Evolutionary conservation across 53 echinoderm and acorn worm genomes (phyloP).

Genomic region (Paracentrotus lividus): DNA sequence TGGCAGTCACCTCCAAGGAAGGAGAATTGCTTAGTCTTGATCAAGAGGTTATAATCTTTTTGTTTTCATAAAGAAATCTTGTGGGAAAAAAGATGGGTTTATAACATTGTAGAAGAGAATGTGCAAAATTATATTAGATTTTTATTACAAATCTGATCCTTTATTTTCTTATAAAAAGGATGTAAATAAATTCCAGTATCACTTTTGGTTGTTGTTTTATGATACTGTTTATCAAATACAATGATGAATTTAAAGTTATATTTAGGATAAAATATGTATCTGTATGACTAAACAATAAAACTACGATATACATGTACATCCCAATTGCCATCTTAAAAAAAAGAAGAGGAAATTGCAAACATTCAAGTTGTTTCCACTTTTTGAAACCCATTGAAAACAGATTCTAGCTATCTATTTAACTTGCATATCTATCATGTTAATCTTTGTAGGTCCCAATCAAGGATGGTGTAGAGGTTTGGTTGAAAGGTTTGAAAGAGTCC

Average conservation of each 20-base stretch:
- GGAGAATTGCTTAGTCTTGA: slow-evolving; percentile 87
- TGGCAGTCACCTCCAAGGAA: slow-evolving; percentile 94
- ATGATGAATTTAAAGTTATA: no score
- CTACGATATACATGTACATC: no score
- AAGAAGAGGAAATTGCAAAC: not conserved
- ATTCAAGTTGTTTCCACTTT: not conserved
- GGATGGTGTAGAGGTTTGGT: slow-evolving; percentile 98
- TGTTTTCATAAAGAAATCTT: not conserved
- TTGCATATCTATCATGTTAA: not conserved
- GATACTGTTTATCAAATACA: no score
- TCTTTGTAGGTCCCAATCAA: slow-evolving; percentile 82
- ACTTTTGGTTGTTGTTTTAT: no score
- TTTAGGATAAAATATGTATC: no score
- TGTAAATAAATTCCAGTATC: no score
- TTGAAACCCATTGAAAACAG: not conserved
- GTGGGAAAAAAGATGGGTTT: no score
- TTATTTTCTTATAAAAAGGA: no score
- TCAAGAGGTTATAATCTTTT: slow-evolving; percentile 71
- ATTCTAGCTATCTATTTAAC: not conserved
- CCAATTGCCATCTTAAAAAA: not conserved
- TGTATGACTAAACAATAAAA: no score
- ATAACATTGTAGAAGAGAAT: no score
- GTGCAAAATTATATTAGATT: no score
- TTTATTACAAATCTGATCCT: no score
- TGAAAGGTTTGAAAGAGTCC: slow-evolving; percentile 90